Base-by-base conservation (phyloP, 2,113 vertebrate genomes). In the Coptodon rendalli region DNA sequence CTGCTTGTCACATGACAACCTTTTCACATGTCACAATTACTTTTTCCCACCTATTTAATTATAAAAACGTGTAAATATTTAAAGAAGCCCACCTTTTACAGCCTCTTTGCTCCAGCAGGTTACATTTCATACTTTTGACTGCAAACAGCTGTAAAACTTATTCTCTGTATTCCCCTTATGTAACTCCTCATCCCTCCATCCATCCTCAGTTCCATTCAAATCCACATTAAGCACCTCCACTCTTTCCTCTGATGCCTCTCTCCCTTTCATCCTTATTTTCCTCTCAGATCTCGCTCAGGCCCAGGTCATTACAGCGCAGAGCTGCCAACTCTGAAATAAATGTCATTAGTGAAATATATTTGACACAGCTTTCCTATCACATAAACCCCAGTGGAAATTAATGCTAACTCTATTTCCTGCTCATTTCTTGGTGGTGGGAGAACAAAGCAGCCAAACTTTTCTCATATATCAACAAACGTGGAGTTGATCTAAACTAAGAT, bases 201-300 rank as follows among this genome's bases (percentile, higher is more conserved):
- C 66, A 83, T 59, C 57, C 52, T 63, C 50, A 54, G 27, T 54
- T 48, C 54, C 43, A 71, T 78, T 81, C 16, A 78, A 79, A 84
- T 89, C 84, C 81, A 79, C 87, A 85, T 27, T 40, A 85, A 56
- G 79, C 24, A 7, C 38, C 78, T 80, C 66, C 83, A 13, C 85
- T 50, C 29, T 36, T 63, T 43, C 59, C 76, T 85, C 85, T 50
- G 80, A 91, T 73, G 43, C 80, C 88, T 80, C 38, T 14, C 43
- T 84, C 52, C 48, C 86, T 90, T 89, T 91, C 89, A 91, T 91
- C 88, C 63, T 73, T 80, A 29, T 79, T 86, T 86, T 22, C 80
- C 80, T 71, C 84, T 93, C 85, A 87, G 88, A 91, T 91, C 82
- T 89, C 57, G 27, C 71, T 73, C 45, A 12, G 83, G 84, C 78